A percentile compares a stretch with the other conserved stretches of the same genome.
Conservation (phyloP, 37 sponge, comb jelly and placozoan species). For the Corticium candelabrum region DNA sequence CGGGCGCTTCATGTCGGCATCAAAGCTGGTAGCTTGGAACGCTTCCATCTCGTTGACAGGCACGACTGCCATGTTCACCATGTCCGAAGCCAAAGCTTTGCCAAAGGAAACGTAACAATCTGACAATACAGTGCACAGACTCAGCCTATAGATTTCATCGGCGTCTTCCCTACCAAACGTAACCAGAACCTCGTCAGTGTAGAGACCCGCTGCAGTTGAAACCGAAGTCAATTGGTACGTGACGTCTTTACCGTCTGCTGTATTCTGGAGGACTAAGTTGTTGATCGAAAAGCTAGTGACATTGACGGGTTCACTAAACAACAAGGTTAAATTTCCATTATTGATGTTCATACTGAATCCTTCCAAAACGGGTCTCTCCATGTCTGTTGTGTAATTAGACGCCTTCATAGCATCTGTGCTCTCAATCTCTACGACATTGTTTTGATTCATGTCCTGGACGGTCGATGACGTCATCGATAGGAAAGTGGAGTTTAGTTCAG, state of each 20-base stretch:
- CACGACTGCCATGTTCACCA: slow-evolving; percentile 39
- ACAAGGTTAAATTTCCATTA: slow-evolving; percentile 22
- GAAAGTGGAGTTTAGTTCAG: slow-evolving; percentile 25
- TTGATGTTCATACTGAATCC: slow-evolving; percentile 42
- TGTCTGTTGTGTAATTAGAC: slow-evolving; percentile 42
- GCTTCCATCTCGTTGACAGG: slow-evolving; percentile 24
- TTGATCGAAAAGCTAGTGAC: slow-evolving; percentile 34
- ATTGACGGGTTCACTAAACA: slow-evolving; percentile 78
- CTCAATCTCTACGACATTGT: slow-evolving; percentile 21
- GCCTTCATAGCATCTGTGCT: slow-evolving; percentile 7
- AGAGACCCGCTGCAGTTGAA: slow-evolving; percentile 8
- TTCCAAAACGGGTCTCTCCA: slow-evolving; percentile 27
- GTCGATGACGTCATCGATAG: slow-evolving; percentile 33
- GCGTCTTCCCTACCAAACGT: slow-evolving; percentile 35
- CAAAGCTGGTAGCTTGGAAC: slow-evolving; percentile 35
- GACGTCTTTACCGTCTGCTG: background rate
- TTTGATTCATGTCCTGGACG: slow-evolving; percentile 55
- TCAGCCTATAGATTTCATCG: slow-evolving; percentile 43
- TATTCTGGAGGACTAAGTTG: slow-evolving; percentile 33
- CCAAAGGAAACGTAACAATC: slow-evolving; percentile 60
- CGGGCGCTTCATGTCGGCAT: slow-evolving; percentile 61
- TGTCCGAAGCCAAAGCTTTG: slow-evolving; percentile 34
- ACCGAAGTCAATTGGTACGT: slow-evolving; percentile 22
- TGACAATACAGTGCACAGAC: slow-evolving; percentile 30
- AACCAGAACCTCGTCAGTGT: slow-evolving; percentile 23